Conservation (phyloP, 1,140 invertebrate species). For the Diuraphis noxia region DNA sequence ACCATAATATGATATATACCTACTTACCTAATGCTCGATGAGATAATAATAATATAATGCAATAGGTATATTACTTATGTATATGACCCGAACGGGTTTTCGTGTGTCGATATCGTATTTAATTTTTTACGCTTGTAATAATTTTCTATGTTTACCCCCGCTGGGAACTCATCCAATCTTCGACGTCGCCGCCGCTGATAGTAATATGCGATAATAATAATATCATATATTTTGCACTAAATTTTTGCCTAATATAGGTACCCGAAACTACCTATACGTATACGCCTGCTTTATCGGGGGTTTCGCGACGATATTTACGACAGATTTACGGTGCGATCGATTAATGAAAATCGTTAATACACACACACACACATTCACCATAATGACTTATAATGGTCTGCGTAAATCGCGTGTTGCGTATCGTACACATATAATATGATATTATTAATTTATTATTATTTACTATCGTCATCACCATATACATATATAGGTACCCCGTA, state of each 20-base stretch:
- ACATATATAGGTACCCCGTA: too few relatives aligned
- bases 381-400: background rate
- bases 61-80: background rate
- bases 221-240: background rate
- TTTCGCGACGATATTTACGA: background rate
- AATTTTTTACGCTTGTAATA: background rate
- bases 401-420: background rate
- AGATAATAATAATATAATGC: background rate
- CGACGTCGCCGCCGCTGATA: background rate
- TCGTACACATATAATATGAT: background rate
- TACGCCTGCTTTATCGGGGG: background rate
- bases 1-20: background rate
- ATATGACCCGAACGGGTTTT: background rate
- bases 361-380: background rate
- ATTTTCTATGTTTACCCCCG: background rate
- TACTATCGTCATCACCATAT: background rate
- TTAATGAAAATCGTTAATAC: background rate
- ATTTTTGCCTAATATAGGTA: background rate
- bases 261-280: background rate
- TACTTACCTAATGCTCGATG: background rate
- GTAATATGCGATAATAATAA: background rate
- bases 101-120: conserved; percentile 6
- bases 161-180: too few relatives aligned
- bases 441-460: conserved; percentile 11
- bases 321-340: background rate